phyloP scores from a whole-genome alignment of 2,888 invertebrate genomes.

The Drosophila quinaria region DNA sequence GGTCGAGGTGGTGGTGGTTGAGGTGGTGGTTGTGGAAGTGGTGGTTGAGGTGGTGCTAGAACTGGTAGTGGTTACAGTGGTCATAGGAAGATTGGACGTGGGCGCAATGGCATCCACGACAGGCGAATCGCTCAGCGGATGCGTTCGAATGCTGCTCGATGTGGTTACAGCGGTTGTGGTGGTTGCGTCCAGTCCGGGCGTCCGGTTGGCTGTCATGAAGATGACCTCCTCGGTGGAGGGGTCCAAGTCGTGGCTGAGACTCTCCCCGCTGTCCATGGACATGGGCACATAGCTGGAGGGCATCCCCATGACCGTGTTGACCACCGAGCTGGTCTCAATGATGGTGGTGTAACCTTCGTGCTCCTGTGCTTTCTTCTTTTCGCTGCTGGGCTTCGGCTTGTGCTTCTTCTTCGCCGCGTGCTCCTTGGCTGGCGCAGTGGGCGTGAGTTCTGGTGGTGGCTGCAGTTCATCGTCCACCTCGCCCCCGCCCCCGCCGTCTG shows the following conservation, averaged over 20 bases:
- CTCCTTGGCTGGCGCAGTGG: slow-evolving; percentile 69
- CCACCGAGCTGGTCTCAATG: slow-evolving; percentile 82
- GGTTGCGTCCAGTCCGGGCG: slow-evolving; percentile 76
- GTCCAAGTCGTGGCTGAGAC: slow-evolving; percentile 64
- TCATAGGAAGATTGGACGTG: slow-evolving; percentile 56
- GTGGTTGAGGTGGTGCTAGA: slow-evolving; percentile 54
- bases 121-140: slow-evolving; percentile 39
- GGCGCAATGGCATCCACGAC: slow-evolving; percentile 49
- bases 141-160: slow-evolving; percentile 57
- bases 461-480: slow-evolving; percentile 64
- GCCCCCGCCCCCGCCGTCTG: slow-evolving; percentile 37
- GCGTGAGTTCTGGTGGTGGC: slow-evolving; percentile 40
- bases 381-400: slow-evolving; percentile 79
- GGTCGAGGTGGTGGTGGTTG: slow-evolving; percentile 63
- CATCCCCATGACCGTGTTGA: slow-evolving; percentile 77
- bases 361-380: slow-evolving; percentile 58
- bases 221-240: slow-evolving; percentile 84
- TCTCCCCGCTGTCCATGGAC: slow-evolving; percentile 75
- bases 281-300: slow-evolving; percentile 81
- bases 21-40: slow-evolving; percentile 56
- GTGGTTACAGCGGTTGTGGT: slow-evolving; percentile 14
- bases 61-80: slow-evolving; percentile 50
- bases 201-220: slow-evolving; percentile 83
- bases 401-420: slow-evolving; percentile 84
- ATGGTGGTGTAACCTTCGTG: slow-evolving; percentile 72